A percentile compares a stretch with the other conserved stretches of the same genome.
These are phyloP conservation scores for Zaprionus davidi DNA, from an alignment of 1,140 invertebrate species.

Conservation along the genomic window DNA sequence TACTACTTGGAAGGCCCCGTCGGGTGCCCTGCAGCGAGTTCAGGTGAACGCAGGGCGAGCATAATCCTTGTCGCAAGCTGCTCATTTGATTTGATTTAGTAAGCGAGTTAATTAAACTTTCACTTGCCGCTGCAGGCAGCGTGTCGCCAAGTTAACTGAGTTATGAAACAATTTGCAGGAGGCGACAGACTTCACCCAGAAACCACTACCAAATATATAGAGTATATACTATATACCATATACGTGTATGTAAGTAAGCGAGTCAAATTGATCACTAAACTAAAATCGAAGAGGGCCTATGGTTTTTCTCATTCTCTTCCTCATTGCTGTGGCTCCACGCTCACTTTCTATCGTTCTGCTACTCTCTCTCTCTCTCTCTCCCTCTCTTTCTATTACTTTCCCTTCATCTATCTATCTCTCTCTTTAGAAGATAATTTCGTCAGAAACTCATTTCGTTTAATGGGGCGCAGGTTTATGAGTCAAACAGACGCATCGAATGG, in stretches of 20 bases:
- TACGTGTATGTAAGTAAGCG: neutral
- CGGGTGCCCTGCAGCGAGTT: conserved; percentile 8
- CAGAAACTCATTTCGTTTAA: conserved; percentile 82
- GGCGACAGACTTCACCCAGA: neutral
- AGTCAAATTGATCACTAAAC: conserved; percentile 55
- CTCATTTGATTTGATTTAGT: conserved; percentile 79
- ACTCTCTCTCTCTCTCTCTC: neutral
- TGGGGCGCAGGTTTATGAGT: conserved; percentile 77
- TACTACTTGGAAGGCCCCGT: too few species aligned
- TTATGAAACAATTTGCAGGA: conserved; percentile 71
- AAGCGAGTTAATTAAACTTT: conserved; percentile 77
- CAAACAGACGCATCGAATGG: conserved; percentile 57
- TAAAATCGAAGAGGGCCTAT: conserved; percentile 57
- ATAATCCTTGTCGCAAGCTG: conserved; percentile 55
- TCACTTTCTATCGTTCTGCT: neutral
- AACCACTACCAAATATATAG: neutral
- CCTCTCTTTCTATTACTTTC: conserved; percentile 7
- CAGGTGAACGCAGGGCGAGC: conserved; percentile 14
- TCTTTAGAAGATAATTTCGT: conserved; percentile 65
- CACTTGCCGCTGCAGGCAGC: conserved; percentile 41
- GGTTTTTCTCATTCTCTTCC: conserved; percentile 11
- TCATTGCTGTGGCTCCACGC: neutral
- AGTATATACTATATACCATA: neutral
- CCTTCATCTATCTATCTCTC: conserved; percentile 8
- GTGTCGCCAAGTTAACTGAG: conserved; percentile 56